Conservation (phyloP, 1,140 invertebrate genomes). For the Lasioglossum baleicum region DNA sequence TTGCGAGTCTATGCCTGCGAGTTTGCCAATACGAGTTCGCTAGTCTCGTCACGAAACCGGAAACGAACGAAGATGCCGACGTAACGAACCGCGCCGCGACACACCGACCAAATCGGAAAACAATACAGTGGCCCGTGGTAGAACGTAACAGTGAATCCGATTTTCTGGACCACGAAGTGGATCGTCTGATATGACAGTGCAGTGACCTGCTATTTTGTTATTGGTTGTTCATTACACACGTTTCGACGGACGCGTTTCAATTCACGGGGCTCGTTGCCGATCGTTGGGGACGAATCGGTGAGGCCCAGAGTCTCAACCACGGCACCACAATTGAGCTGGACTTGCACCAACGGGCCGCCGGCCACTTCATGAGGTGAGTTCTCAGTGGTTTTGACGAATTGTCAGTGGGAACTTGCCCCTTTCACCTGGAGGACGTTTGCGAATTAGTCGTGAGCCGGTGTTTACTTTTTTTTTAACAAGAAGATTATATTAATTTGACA, state of each 20-base stretch:
- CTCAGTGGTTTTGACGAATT: no score
- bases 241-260: no score
- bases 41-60: not conserved
- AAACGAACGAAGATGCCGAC: not conserved
- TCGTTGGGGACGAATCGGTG: slow-evolving; percentile 21
- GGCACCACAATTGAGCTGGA: slow-evolving; percentile 79
- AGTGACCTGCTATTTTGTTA: slow-evolving; percentile 42
- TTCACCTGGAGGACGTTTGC: no score
- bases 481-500: no score
- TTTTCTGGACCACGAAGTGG: slow-evolving; percentile 10
- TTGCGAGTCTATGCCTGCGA: no score
- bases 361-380: slow-evolving; percentile 78
- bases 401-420: no score
- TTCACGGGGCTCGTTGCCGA: not conserved
- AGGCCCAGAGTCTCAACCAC: slow-evolving; percentile 75
- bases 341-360: slow-evolving; percentile 78
- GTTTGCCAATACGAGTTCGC: no score
- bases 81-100: not conserved
- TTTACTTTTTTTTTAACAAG: no score
- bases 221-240: slow-evolving; percentile 7
- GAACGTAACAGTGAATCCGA: not conserved
- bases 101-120: not conserved
- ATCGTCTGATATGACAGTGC: slow-evolving; percentile 41
- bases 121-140: not conserved
- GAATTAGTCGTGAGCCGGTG: no score